Evolutionary conservation across 2,113 vertebrate genomes (phyloP).

Genomic region (Podocnemis expansa): DNA sequence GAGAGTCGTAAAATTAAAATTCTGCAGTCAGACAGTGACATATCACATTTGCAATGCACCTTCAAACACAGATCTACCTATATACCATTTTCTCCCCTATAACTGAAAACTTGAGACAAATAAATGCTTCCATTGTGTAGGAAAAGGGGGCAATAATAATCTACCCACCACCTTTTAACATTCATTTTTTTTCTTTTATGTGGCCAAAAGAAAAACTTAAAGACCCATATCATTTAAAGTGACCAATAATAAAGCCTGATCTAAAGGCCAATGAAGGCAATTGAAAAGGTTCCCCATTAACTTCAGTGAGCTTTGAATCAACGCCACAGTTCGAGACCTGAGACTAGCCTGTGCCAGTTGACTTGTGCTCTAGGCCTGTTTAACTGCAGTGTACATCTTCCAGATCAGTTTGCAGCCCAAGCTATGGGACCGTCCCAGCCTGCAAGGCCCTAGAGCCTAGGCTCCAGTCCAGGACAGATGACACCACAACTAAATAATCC

Average conservation of each 20-base stretch:
- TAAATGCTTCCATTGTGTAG: slow-evolving; percentile 40
- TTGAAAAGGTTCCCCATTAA: background rate
- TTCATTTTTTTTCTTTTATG: slow-evolving; percentile 44
- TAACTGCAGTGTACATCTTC: background rate
- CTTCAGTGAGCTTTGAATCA: background rate
- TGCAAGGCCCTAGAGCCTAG: background rate
- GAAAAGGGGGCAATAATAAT: slow-evolving; percentile 56
- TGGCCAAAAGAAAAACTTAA: background rate
- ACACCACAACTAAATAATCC: background rate
- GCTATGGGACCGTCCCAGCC: background rate
- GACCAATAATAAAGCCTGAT: background rate
- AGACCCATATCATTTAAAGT: background rate
- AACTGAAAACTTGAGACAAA: background rate
- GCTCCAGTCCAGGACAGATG: background rate
- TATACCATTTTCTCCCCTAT: background rate
- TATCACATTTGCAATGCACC: background rate
- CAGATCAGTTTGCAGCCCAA: background rate
- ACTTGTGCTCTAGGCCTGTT: background rate
- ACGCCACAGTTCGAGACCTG: background rate
- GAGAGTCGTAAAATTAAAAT: slow-evolving; percentile 26
- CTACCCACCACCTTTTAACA: slow-evolving; percentile 31
- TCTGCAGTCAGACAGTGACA: slow-evolving; percentile 17
- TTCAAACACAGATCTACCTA: background rate
- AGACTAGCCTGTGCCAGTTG: background rate
- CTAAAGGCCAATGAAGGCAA: background rate